These are phyloP conservation scores for Pseudochaenichthys georgianus DNA, from an alignment of 2,797 vertebrate genomes.

Conservation along the genomic window DNA sequence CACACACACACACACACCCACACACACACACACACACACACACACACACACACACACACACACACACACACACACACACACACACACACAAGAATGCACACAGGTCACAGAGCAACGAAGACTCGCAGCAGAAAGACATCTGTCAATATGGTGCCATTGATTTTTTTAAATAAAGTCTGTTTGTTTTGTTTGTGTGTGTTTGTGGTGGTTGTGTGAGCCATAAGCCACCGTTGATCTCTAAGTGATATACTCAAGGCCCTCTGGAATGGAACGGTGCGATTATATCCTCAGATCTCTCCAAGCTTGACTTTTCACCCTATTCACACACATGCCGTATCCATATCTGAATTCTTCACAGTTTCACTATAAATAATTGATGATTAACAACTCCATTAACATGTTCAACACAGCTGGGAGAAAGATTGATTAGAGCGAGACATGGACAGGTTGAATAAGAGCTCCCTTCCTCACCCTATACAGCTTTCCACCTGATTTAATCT, in stretches of 20 bases:
- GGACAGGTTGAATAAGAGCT: constrained; percentile 22
- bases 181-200: background rate
- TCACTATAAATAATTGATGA: constrained; percentile 60
- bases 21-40: too few relatives aligned
- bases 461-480: background rate
- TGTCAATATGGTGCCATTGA: background rate
- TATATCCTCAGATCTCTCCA: constrained; percentile 61
- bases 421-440: constrained; percentile 9
- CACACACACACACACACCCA: too few relatives aligned
- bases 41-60: too few relatives aligned
- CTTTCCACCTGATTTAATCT: constrained; percentile 22
- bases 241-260: constrained; percentile 63
- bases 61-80: too few relatives aligned
- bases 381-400: constrained; percentile 52
- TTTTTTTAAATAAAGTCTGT: background rate
- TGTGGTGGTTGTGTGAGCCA: background rate
- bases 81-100: constrained; percentile 30
- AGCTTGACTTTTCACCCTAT: constrained; percentile 38
- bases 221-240: constrained; percentile 24
- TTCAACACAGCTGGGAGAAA: constrained; percentile 34
- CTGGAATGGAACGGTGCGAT: constrained; percentile 69
- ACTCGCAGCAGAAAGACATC: constrained; percentile 1
- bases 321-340: constrained; percentile 34
- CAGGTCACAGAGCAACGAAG: constrained; percentile 2
- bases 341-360: constrained; percentile 51